Evolutionary conservation across 2,797 vertebrate species (phyloP).

Genomic region (Loriculus beryllinus): DNA sequence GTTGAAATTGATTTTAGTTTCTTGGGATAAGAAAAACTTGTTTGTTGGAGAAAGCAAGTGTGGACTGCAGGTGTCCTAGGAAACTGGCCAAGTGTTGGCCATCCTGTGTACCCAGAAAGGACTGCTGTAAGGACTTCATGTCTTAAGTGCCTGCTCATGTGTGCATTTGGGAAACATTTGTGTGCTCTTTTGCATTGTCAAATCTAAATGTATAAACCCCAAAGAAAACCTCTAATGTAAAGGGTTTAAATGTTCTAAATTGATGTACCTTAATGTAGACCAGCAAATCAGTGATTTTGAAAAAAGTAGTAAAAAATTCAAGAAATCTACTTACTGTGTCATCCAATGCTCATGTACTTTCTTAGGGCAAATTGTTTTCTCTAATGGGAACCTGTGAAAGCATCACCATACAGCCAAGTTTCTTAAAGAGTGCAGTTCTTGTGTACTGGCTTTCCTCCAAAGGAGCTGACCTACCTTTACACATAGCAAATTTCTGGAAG

Average conservation of each 20-base stretch:
- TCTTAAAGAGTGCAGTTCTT: background rate
- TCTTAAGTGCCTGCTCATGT: background rate
- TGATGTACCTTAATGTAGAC: background rate
- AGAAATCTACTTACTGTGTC: background rate
- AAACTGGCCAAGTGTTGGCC: background rate
- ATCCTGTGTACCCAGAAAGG: background rate
- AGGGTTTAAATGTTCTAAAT: background rate
- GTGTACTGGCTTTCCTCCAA: background rate
- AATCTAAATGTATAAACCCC: background rate
- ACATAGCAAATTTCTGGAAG: background rate
- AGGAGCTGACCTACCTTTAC: background rate
- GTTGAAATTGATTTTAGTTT: background rate
- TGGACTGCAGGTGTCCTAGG: background rate
- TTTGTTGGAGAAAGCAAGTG: background rate
- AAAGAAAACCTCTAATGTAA: background rate
- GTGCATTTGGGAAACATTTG: background rate
- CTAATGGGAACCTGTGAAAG: rapidly evolving
- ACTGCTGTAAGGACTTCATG: background rate
- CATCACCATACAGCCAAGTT: background rate
- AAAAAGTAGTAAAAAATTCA: background rate
- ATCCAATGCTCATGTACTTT: background rate
- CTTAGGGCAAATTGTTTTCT: background rate
- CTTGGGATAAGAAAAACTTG: background rate
- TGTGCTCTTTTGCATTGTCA: background rate
- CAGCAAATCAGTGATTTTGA: background rate